Base-by-base conservation (phyloP, 2,797 vertebrate species). In the Lagorchestes hirsutus region DNA sequence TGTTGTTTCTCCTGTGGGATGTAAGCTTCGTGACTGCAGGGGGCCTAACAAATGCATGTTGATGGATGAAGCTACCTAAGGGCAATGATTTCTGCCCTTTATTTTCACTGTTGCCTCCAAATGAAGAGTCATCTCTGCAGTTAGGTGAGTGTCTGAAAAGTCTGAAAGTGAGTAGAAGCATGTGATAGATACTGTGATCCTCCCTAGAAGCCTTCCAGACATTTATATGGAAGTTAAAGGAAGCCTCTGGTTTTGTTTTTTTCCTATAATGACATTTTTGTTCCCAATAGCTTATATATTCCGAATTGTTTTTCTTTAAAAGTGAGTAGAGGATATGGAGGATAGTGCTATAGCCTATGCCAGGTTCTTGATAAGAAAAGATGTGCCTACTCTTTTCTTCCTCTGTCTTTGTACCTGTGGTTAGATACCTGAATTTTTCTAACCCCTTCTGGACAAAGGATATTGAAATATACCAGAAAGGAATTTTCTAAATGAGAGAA, bases 221-320 rank as follows among this genome's bases (percentile, higher is more conserved):
- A 28, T 91, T 93, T 58, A 54, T 82, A 31, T 57, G 55, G 67
- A 90, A 96, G 50, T 58, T 93, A 55, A 90, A 92, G 54, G 54
- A 92, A 94, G 13, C 50, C 87, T 96, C 67, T n/a, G 46, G 29
- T 92, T 94, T 93, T n/a, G 58, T 10, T 0, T 67, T 94, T 95
- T 82, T 62, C 55, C 18, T 55, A 18, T 92, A 54, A 57, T 93
- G n/a, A 62, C 22, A 27, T 62, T 97, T 95, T 95, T 96, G 59
- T 92, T 92, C 5, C 12, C 52, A 2, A 16, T 50, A 57, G 56
- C 9, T 92, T 50, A 55, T 93, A 57, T 92, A 56, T 31, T 40
- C 90, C 92, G 56, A 97, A 95, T 93, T 93, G 58, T 90, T 93
- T 95, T 93, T 94, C 31, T 91, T 74, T 91, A 55, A 96, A 96